Evolutionary conservation across 2,113 vertebrate species (phyloP), one percentile per base, ranked within the genome.

Genomic region (Dipodomys stephensi): DNA sequence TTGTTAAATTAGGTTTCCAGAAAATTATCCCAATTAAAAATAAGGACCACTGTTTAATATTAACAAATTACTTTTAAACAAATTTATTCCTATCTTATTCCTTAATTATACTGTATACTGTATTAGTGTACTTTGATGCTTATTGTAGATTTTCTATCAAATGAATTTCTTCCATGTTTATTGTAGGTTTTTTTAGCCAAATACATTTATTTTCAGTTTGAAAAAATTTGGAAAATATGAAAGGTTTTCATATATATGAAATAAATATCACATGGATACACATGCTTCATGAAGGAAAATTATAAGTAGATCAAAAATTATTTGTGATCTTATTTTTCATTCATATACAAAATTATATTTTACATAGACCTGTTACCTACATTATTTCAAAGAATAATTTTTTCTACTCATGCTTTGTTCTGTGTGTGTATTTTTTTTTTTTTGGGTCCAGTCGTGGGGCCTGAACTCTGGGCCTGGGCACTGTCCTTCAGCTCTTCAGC

Each of bases 321-420:
- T 82, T 88, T 92, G 25, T 53, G 67, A 68, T 87, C 35, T 73
- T 87, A 35, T 65, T 92, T 88, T 88, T 92, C 73, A 62, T 93
- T 81, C 57, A 90, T 91, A 12, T 81, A 19, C 67, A 80, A 88
- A 83, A 68, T 77, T 74, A 49, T 85, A 35, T 93, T 89, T 84
- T 44, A 20, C n/a, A 18, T 91, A 78, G 8, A 60, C 16, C 18
- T 82, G 32, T 86, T 44, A 94, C 35, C 62, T 78, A 1, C 74
- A 39, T 81, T 83, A 83, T 85, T 92, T 95, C 88, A 46, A 87
- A 53, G 15, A 83, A 2, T 25, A 39, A 30, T 83, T 86, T 87
- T 81, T 95, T 76, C 30, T 78, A 6, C 25, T 86, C 16, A 0
- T 65, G 8, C 44, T 91, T 8, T 88, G 3, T 92, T 78, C 92